Base-by-base conservation (phyloP, 2,888 invertebrate species). In the Calameuta idolon region DNA sequence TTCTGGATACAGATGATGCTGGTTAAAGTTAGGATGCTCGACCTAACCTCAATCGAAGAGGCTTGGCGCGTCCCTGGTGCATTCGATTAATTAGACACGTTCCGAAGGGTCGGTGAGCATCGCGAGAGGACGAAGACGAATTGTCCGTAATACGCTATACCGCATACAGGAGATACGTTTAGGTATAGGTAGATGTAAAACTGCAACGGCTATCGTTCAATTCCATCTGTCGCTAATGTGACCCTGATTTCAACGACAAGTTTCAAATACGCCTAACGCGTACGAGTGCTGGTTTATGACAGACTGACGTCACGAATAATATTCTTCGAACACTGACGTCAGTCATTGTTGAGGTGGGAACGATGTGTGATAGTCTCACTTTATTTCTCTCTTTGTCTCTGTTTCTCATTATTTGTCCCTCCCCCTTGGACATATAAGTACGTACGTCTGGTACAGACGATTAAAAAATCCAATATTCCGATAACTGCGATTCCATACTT, bases 191-290 rank as follows among this genome's bases (percentile, higher is more conserved):
- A 15, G 15, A 40, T 40, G 40, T 40, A 40, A 40, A 40, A 40
- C 40, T 40, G 55, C 9, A 55, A 55, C 9, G 55, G 55, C 9
- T 55, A 23, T 55, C 23, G 23, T 55, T 55, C 55, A 23, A 55
- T 55, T 55, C 55, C 55, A 55, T 23, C 55, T 55, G 55, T 15
- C 55, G 55, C 55, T 55, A 55, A 23, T 55, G 55, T 9, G 55
- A 55, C 55, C 15, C 55, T 76, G 80, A 85, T 82, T 83, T 84
- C n/a, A n/a, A 84, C 81, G 82, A 79, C 74, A 75, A 75, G 37
- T 73, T 80, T 34, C 75, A 83, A 80, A 78, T 76, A 80, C 80
- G 75, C 80, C 77, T 79, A 78, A 81, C 77, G 75, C 76, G 76
- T 80, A 76, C 76, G 79, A 23, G 23, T 55, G 5, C 23, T 55